Base-by-base conservation (phyloP, 2,888 invertebrate species). In the Pammene aurita region DNA sequence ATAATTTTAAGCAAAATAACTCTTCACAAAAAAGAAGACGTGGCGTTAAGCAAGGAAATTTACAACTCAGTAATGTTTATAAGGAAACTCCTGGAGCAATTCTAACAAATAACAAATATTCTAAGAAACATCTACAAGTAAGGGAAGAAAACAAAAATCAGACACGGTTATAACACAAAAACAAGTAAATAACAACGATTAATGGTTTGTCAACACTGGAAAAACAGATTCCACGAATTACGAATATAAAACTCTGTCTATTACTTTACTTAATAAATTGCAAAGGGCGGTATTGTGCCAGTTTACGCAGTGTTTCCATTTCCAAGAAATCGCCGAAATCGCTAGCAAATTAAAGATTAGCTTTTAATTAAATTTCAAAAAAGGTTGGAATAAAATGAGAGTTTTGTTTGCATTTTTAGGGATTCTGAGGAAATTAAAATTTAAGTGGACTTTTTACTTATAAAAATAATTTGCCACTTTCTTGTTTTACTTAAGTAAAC, bases 341-440 rank as follows among this genome's bases (percentile, higher is more conserved):
- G 64, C 58, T 46, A 38, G 18, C 13, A 69, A 64, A 64, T 64
- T 41, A 46, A 58, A 54, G 58, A 63, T 68, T 52, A 68, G 63
- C 48, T 44, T 34, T n/a, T 56, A 63, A 52, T 44, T 68, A 63
- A 68, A 18, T 57, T 69, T 60, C n/a, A n/a, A 35, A 58, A 61
- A 54, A 64, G 58, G 54, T 60, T 58, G 44, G 16, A 26, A 18
- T 54, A 46, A 58, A 58, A 54, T 54, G 1, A 41, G 11, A 54
- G 34, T 14, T 46, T 18, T 10, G 2, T 13, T 14, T 46, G 58
- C 11, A 58, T 46, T 38, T 42, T 63, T 56, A 13, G n/a, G 44
- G 1, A 44, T 54, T 60, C 16, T 35, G 16, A 35, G 26, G 1
- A 35, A 35, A 16, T 7, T 16, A 35, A 58, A 54, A 44, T 35